Evolutionary conservation across 2,113 vertebrate genomes (phyloP).

Genomic region (Poeciliopsis occidentalis): DNA sequence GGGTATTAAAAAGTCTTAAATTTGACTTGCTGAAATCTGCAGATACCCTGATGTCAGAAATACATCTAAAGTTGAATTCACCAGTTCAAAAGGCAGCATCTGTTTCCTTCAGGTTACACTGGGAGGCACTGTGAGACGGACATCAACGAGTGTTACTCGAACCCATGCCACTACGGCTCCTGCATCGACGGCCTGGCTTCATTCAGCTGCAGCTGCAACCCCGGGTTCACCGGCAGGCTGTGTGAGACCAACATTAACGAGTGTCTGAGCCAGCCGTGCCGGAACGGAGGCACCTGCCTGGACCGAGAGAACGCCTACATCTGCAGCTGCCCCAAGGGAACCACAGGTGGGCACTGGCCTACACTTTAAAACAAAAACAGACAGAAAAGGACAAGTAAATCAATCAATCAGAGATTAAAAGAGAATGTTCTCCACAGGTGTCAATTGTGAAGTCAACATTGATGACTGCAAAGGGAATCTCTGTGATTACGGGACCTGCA

Average conservation of each 20-base stretch:
- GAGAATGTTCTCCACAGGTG: slow-evolving; percentile 72
- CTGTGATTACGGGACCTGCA: slow-evolving; percentile 90
- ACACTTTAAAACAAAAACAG: accelerated
- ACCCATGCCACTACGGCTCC: slow-evolving; percentile 92
- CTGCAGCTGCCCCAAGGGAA: slow-evolving; percentile 91
- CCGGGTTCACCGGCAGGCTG: slow-evolving; percentile 89
- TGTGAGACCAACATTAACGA: slow-evolving; percentile 95
- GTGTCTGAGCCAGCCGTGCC: slow-evolving; percentile 93
- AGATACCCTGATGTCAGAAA: neutral
- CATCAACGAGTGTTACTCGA: slow-evolving; percentile 87
- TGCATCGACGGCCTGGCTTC: slow-evolving; percentile 89
- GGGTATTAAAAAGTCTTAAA: too few species aligned
- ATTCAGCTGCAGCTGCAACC: slow-evolving; percentile 88
- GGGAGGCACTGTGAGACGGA: slow-evolving; percentile 89
- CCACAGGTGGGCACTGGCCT: slow-evolving; percentile 81
- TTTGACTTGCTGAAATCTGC: too few species aligned
- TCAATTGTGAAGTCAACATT: slow-evolving; percentile 93
- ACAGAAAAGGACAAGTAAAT: neutral
- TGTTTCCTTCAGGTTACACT: slow-evolving; percentile 81
- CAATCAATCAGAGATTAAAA: neutral
- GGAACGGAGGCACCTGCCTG: slow-evolving; percentile 91
- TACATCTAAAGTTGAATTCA: neutral
- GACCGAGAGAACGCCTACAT: slow-evolving; percentile 87
- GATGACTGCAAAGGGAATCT: slow-evolving; percentile 93
- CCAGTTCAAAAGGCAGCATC: neutral